phyloP scores from a whole-genome alignment of 2,888 invertebrate species.

The Drosophila kokeensis region DNA sequence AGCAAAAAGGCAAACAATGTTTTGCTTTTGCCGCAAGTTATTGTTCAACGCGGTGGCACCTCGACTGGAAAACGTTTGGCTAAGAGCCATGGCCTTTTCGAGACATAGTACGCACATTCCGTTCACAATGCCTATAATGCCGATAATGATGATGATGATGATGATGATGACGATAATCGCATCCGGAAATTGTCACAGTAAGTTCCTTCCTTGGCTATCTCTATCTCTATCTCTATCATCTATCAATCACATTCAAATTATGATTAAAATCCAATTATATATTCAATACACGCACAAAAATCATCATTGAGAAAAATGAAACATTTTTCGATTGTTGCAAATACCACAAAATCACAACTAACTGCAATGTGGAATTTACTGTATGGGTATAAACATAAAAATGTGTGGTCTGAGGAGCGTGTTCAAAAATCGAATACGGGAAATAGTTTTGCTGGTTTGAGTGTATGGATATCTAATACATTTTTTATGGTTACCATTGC shows the following conservation, averaged over 20 bases:
- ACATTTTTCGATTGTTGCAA: not conserved
- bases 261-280: conserved; percentile 5
- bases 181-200: conserved; percentile 70
- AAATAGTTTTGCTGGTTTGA: not conserved
- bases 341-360: not conserved
- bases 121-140: conserved; percentile 50
- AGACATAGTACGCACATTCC: conserved; percentile 30
- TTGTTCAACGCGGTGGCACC: conserved; percentile 34
- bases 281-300: not conserved
- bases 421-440: not conserved
- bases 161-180: conserved; percentile 55
- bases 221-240: no score
- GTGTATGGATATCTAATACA: not conserved
- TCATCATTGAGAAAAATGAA: not conserved
- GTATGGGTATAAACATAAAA: not conserved
- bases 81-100: conserved; percentile 56
- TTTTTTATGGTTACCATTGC: no score
- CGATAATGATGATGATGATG: conserved; percentile 48
- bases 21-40: conserved; percentile 48
- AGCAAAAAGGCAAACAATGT: conserved; percentile 49
- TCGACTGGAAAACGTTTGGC: conserved; percentile 23
- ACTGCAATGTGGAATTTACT: not conserved
- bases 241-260: conserved; percentile 14
- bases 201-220: conserved; percentile 44
- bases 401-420: not conserved